Evolutionary conservation across 2,797 vertebrate species (phyloP).

Genomic region (Acanthopagrus latus): DNA sequence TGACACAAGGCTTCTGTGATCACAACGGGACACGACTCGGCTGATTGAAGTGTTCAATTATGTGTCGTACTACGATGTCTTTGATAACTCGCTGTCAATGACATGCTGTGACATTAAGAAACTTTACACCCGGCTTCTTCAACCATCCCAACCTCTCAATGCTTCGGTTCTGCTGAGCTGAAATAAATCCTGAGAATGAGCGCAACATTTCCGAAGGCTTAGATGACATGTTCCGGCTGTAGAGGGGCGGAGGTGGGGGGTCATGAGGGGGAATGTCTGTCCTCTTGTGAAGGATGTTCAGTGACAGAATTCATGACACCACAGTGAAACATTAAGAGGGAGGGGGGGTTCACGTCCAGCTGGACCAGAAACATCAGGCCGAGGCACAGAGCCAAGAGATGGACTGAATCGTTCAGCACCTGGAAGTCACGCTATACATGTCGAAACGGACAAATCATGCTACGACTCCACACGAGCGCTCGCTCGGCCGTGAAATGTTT

Average conservation of each 20-base stretch:
- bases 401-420: background rate
- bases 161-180: slow-evolving; percentile 28
- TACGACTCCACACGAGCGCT: background rate
- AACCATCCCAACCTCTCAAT: slow-evolving; percentile 18
- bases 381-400: slow-evolving; percentile 2
- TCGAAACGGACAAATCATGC: background rate
- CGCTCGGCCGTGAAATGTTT: background rate
- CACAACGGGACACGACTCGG: background rate
- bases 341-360: slow-evolving; percentile 18
- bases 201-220: slow-evolving; percentile 42
- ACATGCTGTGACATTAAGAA: slow-evolving; percentile 22
- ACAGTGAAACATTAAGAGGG: slow-evolving; percentile 33
- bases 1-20: background rate
- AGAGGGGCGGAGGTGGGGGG: background rate
- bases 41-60: background rate
- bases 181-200: slow-evolving; percentile 55
- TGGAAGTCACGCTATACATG: background rate
- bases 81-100: background rate
- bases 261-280: slow-evolving; percentile 15
- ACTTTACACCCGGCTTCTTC: background rate
- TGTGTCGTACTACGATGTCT: background rate
- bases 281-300: slow-evolving; percentile 41
- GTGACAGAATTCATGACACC: slow-evolving; percentile 49
- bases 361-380: slow-evolving; percentile 16
- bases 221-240: slow-evolving; percentile 27